These are phyloP conservation scores for Sitta europaea DNA, from an alignment of 2,113 vertebrate genomes.

Conservation along the genomic window DNA sequence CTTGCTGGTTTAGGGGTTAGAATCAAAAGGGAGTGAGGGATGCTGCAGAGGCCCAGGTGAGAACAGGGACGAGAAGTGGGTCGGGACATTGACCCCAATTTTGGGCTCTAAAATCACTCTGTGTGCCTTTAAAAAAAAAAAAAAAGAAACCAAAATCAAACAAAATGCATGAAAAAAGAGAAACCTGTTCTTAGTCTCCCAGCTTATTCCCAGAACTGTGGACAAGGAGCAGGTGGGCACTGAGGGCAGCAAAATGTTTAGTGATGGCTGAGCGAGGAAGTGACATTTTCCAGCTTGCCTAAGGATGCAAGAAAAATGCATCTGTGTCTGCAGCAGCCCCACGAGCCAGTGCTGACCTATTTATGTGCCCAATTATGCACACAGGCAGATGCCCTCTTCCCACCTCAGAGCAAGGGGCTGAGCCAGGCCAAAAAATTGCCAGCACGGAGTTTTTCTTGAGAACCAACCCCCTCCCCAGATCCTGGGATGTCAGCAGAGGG, in stretches of 20 bases:
- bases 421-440: background rate
- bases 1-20: background rate
- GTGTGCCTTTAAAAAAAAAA: background rate
- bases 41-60: background rate
- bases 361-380: background rate
- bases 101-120: background rate
- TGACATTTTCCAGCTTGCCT: conserved; percentile 51
- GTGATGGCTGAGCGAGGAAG: background rate
- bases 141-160: background rate
- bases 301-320: conserved; percentile 10
- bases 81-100: background rate
- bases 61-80: background rate
- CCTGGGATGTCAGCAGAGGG: background rate
- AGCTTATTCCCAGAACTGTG: background rate
- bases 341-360: background rate
- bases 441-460: background rate
- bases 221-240: background rate
- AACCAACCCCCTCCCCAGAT: background rate
- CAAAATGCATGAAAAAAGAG: background rate
- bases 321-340: background rate
- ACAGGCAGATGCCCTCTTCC: background rate
- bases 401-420: background rate
- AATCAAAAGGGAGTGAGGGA: background rate
- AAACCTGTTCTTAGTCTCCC: background rate
- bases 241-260: background rate